phyloP scores from a whole-genome alignment of 2,797 vertebrate genomes.

The Carapus acus region DNA sequence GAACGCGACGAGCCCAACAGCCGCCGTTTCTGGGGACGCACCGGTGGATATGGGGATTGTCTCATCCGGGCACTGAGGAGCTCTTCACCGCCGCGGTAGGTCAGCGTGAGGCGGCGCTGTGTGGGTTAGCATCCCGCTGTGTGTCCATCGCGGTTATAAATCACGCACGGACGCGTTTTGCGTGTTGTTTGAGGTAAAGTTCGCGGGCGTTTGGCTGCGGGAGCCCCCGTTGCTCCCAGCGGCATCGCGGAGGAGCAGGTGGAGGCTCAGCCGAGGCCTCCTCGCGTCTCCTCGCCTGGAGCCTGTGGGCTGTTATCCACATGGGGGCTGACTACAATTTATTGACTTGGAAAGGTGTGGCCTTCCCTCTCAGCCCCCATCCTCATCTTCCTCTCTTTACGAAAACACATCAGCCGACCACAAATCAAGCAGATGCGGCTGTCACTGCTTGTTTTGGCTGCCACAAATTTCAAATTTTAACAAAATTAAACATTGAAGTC shows the following conservation, averaged over 20 bases:
- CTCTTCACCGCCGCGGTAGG: slow-evolving; percentile 40
- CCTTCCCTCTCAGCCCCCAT: slow-evolving; percentile 22
- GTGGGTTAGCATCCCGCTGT: no score
- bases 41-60: slow-evolving; percentile 46
- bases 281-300: slow-evolving; percentile 29
- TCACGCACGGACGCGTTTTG: no score
- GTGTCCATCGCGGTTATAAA: no score
- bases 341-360: slow-evolving; percentile 54
- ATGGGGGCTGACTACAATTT: slow-evolving; percentile 48
- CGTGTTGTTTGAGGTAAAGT: no score
- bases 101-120: no score
- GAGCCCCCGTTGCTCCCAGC: neutral
- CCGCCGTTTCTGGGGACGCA: slow-evolving; percentile 25
- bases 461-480: neutral
- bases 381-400: no score
- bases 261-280: slow-evolving; percentile 16
- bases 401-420: slow-evolving; percentile 58
- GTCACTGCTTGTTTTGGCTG: slow-evolving; percentile 13
- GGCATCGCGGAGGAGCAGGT: neutral
- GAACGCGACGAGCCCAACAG: no score
- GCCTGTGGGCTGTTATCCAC: slow-evolving; percentile 38
- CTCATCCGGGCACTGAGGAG: slow-evolving; percentile 42
- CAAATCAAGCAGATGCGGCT: slow-evolving; percentile 40
- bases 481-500: no score
- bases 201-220: no score